Base-by-base conservation (phyloP, 2,888 invertebrate genomes). In the Bembecia ichneumoniformis region DNA sequence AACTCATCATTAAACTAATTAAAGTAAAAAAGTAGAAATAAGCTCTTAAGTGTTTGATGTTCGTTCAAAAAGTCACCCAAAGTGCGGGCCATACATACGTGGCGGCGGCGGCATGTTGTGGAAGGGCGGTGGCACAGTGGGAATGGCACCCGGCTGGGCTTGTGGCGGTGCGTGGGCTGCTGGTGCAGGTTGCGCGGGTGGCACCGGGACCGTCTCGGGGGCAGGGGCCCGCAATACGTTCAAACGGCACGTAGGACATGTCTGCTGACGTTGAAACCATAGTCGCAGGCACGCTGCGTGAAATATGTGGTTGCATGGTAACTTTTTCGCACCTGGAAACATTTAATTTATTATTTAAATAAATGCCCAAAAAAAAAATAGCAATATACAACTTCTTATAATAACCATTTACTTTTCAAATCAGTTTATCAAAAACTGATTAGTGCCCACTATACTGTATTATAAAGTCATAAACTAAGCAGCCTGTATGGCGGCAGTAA, bases 251-350 rank as follows among this genome's bases (percentile, higher is more conserved):
- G 99, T 99, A 1, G 99, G 99, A 73, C 99, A 99, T 3, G 99
- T 99, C 87, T 99, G 99, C 77, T 99, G 99, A 7, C 99, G 91
- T 86, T 99, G 99, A 87, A 99, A 99, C 99, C 99, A 99, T 40
- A 98, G 97, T 47, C 99, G 92, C 50, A 99, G 89, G 80, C 99
- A 99, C 49, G 96, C 94, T 46, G 98, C 96, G 83, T 99, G 99
- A 89, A 99, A 99, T 68, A 99, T 99, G 80, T 99, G 99, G 77
- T 97, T 97, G 86, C 99, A 99, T 0, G 99, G 99, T 57, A 99
- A 83, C 74, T 98, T 99, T 83, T 99, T 99, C 43, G 98, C 94
- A 48, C 68, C 92, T 91, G 63, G 9, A 28, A 28, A 17, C 17
- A 17, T 17, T 17, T 17, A 3, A 17, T 17, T 17, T 17, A 17